phyloP scores from a whole-genome alignment of 2,113 vertebrate genomes.

The Callorhinus ursinus region DNA sequence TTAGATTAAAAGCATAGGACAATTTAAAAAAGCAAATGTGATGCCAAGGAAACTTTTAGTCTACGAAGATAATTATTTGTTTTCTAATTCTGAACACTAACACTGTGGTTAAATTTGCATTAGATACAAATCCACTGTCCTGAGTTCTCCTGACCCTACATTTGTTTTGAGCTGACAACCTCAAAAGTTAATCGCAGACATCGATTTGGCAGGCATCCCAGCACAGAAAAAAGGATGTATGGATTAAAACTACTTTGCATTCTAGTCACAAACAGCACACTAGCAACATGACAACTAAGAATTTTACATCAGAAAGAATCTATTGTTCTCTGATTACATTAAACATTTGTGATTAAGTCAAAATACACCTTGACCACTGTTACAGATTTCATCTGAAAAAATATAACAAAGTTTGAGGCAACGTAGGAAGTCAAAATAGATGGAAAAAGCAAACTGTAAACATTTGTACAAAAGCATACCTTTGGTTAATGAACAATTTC shows the following conservation, averaged over 20 bases:
- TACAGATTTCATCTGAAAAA: constrained; percentile 61
- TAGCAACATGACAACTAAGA: constrained; percentile 84
- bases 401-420: neutral
- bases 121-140: constrained; percentile 67
- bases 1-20: neutral
- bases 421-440: neutral
- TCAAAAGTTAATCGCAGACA: constrained; percentile 85
- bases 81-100: constrained; percentile 51
- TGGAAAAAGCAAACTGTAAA: neutral
- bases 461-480: neutral
- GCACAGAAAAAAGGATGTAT: constrained; percentile 86
- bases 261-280: constrained; percentile 83
- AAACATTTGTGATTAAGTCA: constrained; percentile 73
- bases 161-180: constrained; percentile 83
- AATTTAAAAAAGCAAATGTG: neutral
- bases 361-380: constrained; percentile 61
- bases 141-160: constrained; percentile 69
- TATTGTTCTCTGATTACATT: constrained; percentile 77
- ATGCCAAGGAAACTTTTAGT: neutral
- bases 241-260: constrained; percentile 87
- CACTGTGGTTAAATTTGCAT: constrained; percentile 31
- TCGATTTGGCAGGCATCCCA: constrained; percentile 82
- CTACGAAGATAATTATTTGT: constrained; percentile 35
- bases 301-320: constrained; percentile 84
- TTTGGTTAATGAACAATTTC: neutral